These are phyloP conservation scores for Pituophis catenifer DNA, from an alignment of 2,113 vertebrate species.

Conservation along the genomic window DNA sequence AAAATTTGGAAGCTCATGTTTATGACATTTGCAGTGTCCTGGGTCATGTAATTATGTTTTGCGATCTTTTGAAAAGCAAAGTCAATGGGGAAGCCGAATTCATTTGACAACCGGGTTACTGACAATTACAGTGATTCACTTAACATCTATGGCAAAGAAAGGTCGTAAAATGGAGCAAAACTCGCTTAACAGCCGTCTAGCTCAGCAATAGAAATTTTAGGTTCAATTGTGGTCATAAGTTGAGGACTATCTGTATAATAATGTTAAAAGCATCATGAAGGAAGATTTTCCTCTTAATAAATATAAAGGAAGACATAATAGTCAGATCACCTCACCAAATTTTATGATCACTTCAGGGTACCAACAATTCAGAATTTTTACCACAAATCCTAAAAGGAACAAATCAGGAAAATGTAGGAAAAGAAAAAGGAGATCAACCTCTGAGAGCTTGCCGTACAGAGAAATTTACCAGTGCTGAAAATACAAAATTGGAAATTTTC, in stretches of 20 bases:
- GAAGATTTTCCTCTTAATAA: not conserved
- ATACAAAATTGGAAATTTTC: not conserved
- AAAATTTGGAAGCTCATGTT: not conserved
- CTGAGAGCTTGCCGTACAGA: not conserved
- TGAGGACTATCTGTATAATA: not conserved
- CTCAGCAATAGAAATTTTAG: not conserved
- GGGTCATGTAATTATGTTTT: not conserved
- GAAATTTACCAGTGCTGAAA: not conserved
- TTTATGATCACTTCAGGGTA: not conserved
- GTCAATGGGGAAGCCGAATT: not conserved
- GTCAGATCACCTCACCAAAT: not conserved
- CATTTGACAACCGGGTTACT: not conserved
- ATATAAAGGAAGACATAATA: not conserved
- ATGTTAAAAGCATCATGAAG: not conserved
- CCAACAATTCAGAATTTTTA: not conserved
- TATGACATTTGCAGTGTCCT: not conserved
- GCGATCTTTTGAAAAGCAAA: not conserved
- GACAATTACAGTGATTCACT: not conserved
- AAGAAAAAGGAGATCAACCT: not conserved
- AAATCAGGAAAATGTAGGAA: not conserved
- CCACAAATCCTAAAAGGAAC: not conserved
- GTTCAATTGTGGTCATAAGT: not conserved
- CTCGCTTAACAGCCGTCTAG: not conserved
- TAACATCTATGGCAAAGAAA: not conserved
- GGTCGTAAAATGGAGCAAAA: not conserved